Evolutionary conservation across 2,888 invertebrate species (phyloP).

Genomic region (Cepaea hortensis): DNA sequence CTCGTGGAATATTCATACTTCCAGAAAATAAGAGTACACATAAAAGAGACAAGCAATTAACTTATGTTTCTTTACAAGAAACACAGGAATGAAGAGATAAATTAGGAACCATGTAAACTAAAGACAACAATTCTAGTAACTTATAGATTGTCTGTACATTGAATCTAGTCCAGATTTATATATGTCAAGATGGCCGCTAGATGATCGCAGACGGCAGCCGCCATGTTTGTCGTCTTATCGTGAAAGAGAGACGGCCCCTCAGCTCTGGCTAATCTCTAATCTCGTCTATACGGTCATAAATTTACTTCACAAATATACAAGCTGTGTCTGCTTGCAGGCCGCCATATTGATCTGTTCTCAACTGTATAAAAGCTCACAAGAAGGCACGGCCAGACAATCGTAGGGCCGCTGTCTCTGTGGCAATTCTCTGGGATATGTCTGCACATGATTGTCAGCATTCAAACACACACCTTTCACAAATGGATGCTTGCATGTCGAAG

Average conservation of each 20-base stretch:
- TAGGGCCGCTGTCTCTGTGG: not conserved
- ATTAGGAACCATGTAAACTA: too few relatives aligned
- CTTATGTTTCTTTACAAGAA: too few relatives aligned
- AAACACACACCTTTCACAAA: too few relatives aligned
- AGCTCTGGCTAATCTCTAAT: not conserved
- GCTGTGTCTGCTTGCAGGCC: not conserved
- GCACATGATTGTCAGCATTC: too few relatives aligned
- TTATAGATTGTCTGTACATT: too few relatives aligned
- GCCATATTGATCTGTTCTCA: conserved; percentile 5
- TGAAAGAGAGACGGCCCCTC: not conserved
- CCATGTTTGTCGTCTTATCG: conserved; percentile 1
- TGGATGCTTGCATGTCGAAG: too few relatives aligned
- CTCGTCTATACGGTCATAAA: conserved; percentile 11
- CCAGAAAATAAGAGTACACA: too few relatives aligned
- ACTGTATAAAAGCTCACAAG: not conserved
- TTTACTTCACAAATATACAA: conserved; percentile 8
- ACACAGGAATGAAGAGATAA: too few relatives aligned
- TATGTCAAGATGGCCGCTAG: conserved; percentile 1
- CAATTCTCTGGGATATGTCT: not conserved
- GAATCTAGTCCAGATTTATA: too few relatives aligned
- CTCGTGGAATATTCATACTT: too few relatives aligned
- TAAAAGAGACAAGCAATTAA: too few relatives aligned
- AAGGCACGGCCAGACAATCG: not conserved
- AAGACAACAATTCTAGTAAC: too few relatives aligned
- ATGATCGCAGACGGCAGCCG: not conserved